Evolutionary conservation across 2,797 vertebrate genomes (phyloP).

Genomic region (Epinephelus coioides): DNA sequence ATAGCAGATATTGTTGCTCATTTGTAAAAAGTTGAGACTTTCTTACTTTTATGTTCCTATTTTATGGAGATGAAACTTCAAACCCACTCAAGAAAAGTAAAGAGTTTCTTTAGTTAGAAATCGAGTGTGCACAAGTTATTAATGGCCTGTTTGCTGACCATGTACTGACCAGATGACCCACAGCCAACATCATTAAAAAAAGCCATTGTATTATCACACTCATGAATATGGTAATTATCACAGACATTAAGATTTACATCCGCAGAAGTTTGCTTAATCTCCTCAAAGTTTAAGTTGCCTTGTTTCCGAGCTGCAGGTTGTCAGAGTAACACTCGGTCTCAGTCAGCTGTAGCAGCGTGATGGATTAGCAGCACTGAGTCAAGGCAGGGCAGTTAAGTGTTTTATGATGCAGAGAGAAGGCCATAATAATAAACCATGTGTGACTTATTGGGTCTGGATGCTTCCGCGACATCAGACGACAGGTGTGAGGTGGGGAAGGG

Average conservation of each 20-base stretch:
- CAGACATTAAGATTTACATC: slow-evolving; percentile 4
- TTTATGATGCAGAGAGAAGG: slow-evolving; percentile 80
- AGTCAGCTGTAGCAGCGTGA: slow-evolving; percentile 66
- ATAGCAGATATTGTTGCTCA: background rate
- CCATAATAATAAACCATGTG: slow-evolving; percentile 81
- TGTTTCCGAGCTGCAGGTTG: slow-evolving; percentile 18
- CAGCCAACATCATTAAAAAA: background rate
- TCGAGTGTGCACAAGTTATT: background rate
- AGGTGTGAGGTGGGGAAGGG: slow-evolving; percentile 58
- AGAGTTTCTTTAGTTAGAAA: background rate
- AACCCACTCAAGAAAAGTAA: background rate
- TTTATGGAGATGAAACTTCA: background rate
- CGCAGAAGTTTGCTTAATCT: slow-evolving; percentile 23
- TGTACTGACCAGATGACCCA: slow-evolving; percentile 1
- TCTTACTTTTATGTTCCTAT: background rate
- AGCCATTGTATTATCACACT: background rate
- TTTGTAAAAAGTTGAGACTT: background rate
- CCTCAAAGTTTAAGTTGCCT: slow-evolving; percentile 28
- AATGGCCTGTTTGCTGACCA: slow-evolving; percentile 9
- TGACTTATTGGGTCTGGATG: slow-evolving; percentile 75
- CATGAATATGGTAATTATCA: background rate
- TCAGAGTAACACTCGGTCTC: slow-evolving; percentile 34
- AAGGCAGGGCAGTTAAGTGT: slow-evolving; percentile 77
- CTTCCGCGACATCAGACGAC: slow-evolving; percentile 58
- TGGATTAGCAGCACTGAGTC: slow-evolving; percentile 70